Evolutionary conservation across 2,797 vertebrate genomes (phyloP), one percentile per base, ranked within the genome.

Genomic region (Poeciliopsis presidionis): DNA sequence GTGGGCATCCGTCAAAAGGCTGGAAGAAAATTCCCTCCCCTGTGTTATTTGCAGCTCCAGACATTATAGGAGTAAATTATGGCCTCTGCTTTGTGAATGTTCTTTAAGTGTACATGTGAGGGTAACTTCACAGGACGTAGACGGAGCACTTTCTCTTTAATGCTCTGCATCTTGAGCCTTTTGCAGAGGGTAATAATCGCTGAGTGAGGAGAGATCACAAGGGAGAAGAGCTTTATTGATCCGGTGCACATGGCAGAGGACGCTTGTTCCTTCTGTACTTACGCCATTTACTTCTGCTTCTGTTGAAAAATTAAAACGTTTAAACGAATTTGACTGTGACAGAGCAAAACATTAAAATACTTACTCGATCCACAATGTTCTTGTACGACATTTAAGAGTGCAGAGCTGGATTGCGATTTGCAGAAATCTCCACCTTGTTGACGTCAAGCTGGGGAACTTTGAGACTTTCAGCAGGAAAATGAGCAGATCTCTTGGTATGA

Each of bases 381-480:
- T 2, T 49, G 18, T 20, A 30, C 16, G 43, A 5, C 25, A 13
- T 41, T 41, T 36, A 30, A 75, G 46, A n/a, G 30, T 18, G 22
- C 25, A 43, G 25, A 61, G 33, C 72, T 18, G 33, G 39, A 36
- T 51, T 39, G 20, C 16, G 33, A 45, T 61, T 70, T 18, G 43
- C 41, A 59, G 14, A 61, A n/a, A 13, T 2, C 47, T 75, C 63
- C 55, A 46, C 28, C 33, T 41, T 14, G 25, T 53, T 46, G 46
- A 12, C 63, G 30, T 59, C 61, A 77, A 71, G 51, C 79, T 59
- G 74, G 41, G 73, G 69, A 65, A 76, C 3, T 81, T 88, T 76
- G 71, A n/a, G 73, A 79, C 46, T 85, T 84, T 86, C 39, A 75
- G 61, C 57, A 41, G 71, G 76, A 86, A 87, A 88, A 82, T 1